Base-by-base conservation (phyloP, 2,888 invertebrate genomes). In the Bombylius discolor region DNA sequence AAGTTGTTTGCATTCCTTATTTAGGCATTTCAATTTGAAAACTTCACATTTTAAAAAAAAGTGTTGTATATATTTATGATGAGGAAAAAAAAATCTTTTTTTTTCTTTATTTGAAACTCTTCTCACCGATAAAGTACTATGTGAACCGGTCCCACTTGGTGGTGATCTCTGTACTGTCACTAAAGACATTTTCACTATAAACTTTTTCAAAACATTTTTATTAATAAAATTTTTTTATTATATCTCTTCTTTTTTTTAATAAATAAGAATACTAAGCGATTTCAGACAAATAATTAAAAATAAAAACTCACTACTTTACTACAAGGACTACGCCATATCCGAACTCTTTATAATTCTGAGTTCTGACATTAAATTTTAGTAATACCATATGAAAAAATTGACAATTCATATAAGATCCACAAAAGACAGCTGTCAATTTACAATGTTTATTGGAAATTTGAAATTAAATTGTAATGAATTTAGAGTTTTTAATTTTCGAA, bases 111-210 rank as follows among this genome's bases (percentile, higher is more conserved):
- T 11, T 11, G 11, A 11, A 42, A 11, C 54, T 53, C 55, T 55
- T 61, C 70, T 72, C 66, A 73, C 73, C 70, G 72, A 72, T 67
- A 70, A 71, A 64, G 71, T 71, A 65, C 71, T 70, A 63, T 68
- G 67, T 61, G 68, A 82, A 74, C 80, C 82, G 73, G 80, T 80
- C 66, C 81, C 79, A 76, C 83, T 84, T 65, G 84, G 84, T 65
- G 84, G 84, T 65, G 84, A 84, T 70, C 84, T 79, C 71, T 84
- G 83, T 70, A 85, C 81, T 67, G 84, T 84, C 73, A 85, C 84
- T 72, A 84, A 77, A 71, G 84, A 83, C 84, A 85, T 84, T 65
- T 56, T 52, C 7, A 11, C 11, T 11, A 11, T 11, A 42, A 33
- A 47, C 23, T 52, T 52, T 45, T 23, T 53, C 7, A 46, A 23